Percentiles rank a stretch among this genome's conserved stretches.
Conservation (phyloP, 2,888 invertebrate genomes). For the Melieria crassipennis region DNA sequence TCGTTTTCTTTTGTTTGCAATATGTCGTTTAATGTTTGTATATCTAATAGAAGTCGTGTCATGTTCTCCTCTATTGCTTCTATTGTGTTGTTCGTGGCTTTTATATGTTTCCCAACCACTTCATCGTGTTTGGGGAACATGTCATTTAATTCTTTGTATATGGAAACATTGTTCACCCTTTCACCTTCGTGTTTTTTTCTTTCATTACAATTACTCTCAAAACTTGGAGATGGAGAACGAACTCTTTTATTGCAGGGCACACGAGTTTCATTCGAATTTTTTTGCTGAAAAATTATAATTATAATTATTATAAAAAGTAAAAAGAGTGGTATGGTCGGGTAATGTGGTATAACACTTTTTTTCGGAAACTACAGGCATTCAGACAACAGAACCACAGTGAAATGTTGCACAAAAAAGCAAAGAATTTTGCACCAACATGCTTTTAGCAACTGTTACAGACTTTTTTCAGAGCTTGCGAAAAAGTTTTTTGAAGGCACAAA, state of each 20-base stretch:
- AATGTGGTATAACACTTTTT: no score
- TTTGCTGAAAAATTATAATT: no score
- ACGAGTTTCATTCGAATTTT: no score
- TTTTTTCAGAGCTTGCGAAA: no score
- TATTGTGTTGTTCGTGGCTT: conserved; percentile 71
- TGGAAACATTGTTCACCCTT: conserved; percentile 46
- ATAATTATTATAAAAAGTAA: no score
- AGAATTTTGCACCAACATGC: no score
- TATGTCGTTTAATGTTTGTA: conserved; percentile 77
- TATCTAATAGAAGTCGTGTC: conserved; percentile 73
- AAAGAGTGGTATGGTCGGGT: no score
- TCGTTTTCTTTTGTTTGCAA: conserved; percentile 85
- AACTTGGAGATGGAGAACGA: conserved; percentile 77
- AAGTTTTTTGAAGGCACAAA: no score
- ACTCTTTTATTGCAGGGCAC: neutral
- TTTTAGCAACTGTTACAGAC: no score
- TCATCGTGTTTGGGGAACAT: conserved; percentile 49
- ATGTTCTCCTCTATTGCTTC: conserved; percentile 73
- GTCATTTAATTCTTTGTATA: conserved; percentile 55
- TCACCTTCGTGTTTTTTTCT: conserved; percentile 18
- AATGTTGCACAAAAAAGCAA: no score
- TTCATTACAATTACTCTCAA: conserved; percentile 86
- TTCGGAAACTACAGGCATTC: no score
- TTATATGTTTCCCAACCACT: conserved; percentile 60
- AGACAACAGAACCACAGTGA: no score